Evolutionary conservation across 1,140 invertebrate genomes (phyloP), one percentile per base, ranked within the genome.

Genomic region (Nilaparvata lugens): DNA sequence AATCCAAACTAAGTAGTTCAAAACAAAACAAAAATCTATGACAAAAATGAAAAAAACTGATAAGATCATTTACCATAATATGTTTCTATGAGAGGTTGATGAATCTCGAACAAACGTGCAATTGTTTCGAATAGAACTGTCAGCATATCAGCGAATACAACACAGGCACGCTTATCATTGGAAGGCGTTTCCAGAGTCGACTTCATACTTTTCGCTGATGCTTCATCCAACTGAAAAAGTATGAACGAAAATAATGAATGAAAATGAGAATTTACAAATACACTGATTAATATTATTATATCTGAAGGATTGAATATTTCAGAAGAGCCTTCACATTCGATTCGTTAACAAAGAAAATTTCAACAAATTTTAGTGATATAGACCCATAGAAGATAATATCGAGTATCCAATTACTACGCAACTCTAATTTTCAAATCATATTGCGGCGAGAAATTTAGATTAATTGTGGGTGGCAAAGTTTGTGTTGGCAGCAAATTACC

Each of bases 51-150:
- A 54, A 62, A 28, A 11, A 62, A 62, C 31, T n/a, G 19, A 56
- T 19, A 25, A 21, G 18, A 14, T 38, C 13, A 6, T 35, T 35
- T 35, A 70, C 94, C 93, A 78, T 97, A 98, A 75, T 91, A 95
- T 6, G 91, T 94, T 72, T 97, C 93, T 38, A 97, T 86, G 24
- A 97, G 80, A 1, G 95, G 92, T 68, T 96, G 92, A 75, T 96
- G 91, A 21, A 91, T 83, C 76, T 97, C 93, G 43, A 97, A 78
- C 19, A 91, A 83, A 48, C 89, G 75, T 1, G 95, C 95, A 63
- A 96, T 87, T 19, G 86, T 86, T 76, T 97, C 95, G 73, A 95
- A 93, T 45, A 97, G 75, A 23, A 87, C 74, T 0, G 87, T 93
- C 62, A 94, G 75, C 0, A 87, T 86, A 67, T 95, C 91, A 0